These are phyloP conservation scores for Arothron firmamentum DNA, from an alignment of 2,113 vertebrate species.

Conservation along the genomic window DNA sequence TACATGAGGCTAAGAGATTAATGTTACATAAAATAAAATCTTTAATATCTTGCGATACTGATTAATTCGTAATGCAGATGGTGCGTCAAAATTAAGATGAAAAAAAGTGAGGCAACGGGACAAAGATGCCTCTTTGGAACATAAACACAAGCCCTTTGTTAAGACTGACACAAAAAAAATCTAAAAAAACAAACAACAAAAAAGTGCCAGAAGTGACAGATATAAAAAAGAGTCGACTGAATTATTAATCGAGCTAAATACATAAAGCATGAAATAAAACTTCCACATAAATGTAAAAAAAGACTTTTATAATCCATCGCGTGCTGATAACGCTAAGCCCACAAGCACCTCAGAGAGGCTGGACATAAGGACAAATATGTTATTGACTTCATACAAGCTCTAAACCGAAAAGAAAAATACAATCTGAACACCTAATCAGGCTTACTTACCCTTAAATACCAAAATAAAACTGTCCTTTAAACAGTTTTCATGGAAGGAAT, in stretches of 20 bases:
- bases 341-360: slow-evolving; percentile 25
- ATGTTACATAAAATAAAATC: slow-evolving; percentile 59
- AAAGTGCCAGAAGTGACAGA: not conserved
- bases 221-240: slow-evolving; percentile 2
- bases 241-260: too few species aligned
- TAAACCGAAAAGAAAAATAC: slow-evolving; percentile 20
- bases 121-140: not conserved
- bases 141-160: too few species aligned
- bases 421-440: slow-evolving; percentile 44
- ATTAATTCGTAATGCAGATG: slow-evolving; percentile 64
- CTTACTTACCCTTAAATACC: slow-evolving; percentile 39
- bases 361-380: slow-evolving; percentile 43
- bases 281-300: slow-evolving; percentile 10
- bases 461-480: slow-evolving; percentile 39
- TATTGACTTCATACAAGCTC: slow-evolving; percentile 25
- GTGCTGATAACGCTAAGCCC: slow-evolving; percentile 16
- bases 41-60: slow-evolving; percentile 62
- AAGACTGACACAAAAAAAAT: not conserved
- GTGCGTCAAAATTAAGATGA: slow-evolving; percentile 38
- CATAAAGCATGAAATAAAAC: slow-evolving; percentile 9
- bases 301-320: not conserved
- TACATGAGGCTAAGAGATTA: slow-evolving; percentile 56
- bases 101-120: not conserved
- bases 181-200: not conserved
- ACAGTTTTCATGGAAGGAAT: slow-evolving; percentile 16